These are phyloP conservation scores for Ranitomeya imitator DNA, from an alignment of 2,113 vertebrate species.

Conservation along the genomic window DNA sequence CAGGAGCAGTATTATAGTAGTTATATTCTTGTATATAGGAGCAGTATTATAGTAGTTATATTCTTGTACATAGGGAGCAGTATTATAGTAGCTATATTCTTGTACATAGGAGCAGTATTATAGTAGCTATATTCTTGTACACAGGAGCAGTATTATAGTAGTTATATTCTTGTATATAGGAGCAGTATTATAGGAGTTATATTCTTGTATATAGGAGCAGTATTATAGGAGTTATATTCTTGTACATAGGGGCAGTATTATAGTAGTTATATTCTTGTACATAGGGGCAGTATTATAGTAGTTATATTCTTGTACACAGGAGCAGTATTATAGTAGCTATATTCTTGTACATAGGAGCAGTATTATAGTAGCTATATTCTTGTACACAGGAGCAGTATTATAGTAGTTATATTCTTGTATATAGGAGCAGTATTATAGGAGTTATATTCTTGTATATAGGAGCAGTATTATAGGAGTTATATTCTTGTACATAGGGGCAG, in stretches of 20 bases:
- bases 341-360: too few species aligned
- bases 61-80: neutral
- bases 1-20: too few species aligned
- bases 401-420: slow-evolving; percentile 2
- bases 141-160: neutral
- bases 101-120: neutral
- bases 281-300: too few species aligned
- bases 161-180: too few species aligned
- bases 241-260: too few species aligned
- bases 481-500: neutral
- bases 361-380: neutral
- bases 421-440: neutral
- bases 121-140: neutral
- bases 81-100: slow-evolving; percentile 14
- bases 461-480: too few species aligned
- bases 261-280: too few species aligned
- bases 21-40: too few species aligned
- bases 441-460: slow-evolving; percentile 8
- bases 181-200: slow-evolving; percentile 18
- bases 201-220: neutral
- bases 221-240: slow-evolving; percentile 1
- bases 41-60: too few species aligned
- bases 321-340: too few species aligned
- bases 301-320: too few species aligned
- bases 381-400: neutral